Evolutionary conservation across 2,888 invertebrate species (phyloP).

Genomic region (Plutella xylostella): DNA sequence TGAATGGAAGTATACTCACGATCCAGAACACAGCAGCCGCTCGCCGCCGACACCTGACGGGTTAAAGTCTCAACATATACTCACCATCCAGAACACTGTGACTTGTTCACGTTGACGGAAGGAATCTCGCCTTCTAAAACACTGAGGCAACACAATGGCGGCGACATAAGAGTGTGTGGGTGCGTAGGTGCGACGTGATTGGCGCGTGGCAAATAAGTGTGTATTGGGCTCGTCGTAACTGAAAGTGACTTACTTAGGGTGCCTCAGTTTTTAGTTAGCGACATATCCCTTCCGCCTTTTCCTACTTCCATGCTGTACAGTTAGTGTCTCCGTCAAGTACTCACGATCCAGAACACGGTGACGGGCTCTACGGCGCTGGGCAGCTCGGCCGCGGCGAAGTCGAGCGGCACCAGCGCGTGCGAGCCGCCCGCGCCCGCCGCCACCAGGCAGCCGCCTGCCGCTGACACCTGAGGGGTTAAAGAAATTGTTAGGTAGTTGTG

Average conservation of each 20-base stretch:
- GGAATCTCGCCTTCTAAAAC: too few relatives aligned
- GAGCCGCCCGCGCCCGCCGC: constrained; percentile 36
- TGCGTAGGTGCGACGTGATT: too few relatives aligned
- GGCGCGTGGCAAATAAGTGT: too few relatives aligned
- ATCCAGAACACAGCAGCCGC: neutral
- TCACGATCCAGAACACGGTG: constrained; percentile 78
- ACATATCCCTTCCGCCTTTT: too few relatives aligned
- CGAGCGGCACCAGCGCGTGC: constrained; percentile 48
- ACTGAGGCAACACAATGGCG: neutral
- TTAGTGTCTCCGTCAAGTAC: constrained; percentile 20
- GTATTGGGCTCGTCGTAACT: too few relatives aligned
- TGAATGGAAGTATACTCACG: too few relatives aligned
- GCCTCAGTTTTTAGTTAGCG: too few relatives aligned
- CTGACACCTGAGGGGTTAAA: too few relatives aligned
- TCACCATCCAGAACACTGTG: constrained; percentile 1
- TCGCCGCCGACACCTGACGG: neutral
- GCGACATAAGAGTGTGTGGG: neutral
- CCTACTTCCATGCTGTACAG: too few relatives aligned
- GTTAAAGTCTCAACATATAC: too few relatives aligned
- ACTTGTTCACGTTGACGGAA: neutral
- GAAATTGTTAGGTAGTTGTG: too few relatives aligned
- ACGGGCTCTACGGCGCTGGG: constrained; percentile 72
- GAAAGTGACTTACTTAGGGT: too few relatives aligned
- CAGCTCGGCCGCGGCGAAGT: constrained; percentile 40
- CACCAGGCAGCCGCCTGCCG: constrained; percentile 44